Percentiles rank a stretch among this genome's conserved stretches.
These are phyloP conservation scores for Aphidius colemani DNA, from an alignment of 2,888 invertebrate species.

Conservation along the genomic window DNA sequence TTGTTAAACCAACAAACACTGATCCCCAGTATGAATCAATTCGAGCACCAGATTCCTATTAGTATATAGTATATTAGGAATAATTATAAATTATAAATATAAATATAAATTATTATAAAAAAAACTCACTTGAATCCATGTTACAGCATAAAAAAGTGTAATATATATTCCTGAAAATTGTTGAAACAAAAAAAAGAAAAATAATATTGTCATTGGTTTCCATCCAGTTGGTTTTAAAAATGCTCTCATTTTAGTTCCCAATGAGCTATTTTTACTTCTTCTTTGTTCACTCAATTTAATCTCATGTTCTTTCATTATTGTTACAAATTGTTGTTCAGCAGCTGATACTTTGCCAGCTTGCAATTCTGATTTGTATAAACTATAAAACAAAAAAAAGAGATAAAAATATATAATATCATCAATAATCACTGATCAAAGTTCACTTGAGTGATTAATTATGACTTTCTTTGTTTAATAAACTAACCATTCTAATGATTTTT, in stretches of 20 bases:
- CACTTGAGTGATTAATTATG: neutral
- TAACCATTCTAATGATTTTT: conserved; percentile 62
- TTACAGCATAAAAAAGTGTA: conserved; percentile 67
- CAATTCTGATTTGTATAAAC: conserved; percentile 47
- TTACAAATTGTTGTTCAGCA: conserved; percentile 63
- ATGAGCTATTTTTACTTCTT: conserved; percentile 53
- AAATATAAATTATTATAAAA: no score
- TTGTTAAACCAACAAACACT: conserved; percentile 64
- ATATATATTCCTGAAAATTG: conserved; percentile 69
- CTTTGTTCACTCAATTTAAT: conserved; percentile 60
- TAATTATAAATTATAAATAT: no score
- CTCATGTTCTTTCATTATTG: conserved; percentile 63
- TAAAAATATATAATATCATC: neutral
- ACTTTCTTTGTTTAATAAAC: neutral
- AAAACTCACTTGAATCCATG: conserved; percentile 61
- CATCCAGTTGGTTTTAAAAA: conserved; percentile 66
- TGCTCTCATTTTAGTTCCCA: conserved; percentile 54
- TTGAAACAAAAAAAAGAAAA: conserved; percentile 65
- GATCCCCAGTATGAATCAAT: conserved; percentile 65
- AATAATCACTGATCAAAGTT: neutral
- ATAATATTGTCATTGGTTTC: conserved; percentile 65
- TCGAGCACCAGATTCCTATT: conserved; percentile 62
- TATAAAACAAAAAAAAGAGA: conserved; percentile 23
- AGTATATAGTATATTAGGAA: no score
- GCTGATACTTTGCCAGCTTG: conserved; percentile 46